Evolutionary conservation across 2,797 vertebrate genomes (phyloP), one percentile per base, ranked within the genome.

Genomic region (Sorex maritimensis): DNA sequence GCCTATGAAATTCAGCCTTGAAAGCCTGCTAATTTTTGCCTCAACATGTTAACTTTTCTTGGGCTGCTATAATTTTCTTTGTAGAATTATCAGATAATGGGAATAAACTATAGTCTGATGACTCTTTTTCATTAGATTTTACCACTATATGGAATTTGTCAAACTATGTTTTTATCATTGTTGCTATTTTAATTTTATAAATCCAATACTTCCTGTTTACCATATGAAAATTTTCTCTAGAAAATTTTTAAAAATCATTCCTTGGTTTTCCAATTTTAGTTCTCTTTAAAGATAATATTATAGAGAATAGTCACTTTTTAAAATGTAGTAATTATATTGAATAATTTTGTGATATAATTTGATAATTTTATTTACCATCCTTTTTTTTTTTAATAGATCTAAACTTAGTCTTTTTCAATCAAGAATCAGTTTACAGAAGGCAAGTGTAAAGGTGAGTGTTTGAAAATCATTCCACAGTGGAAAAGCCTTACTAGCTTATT

Each of bases 371-470:
- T 5, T 97, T 34, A 96, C 87, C 13, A 81, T 30, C 41, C 41
- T 19, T 93, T 34, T 95, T 0, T 97, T 95, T 86, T 96, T 8
- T 98, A 97, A 93, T 97, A 99, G 99, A 98, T 99, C 99, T 91
- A 99, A 99, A 98, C 98, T 99, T 98, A 99, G 99, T 98, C 98
- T 99, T 97, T 99, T 99, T 96, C 99, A 99, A 97, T 99, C 99
- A 93, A 99, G 99, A 98, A 99, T 99, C 99, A 99, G 99, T 99
- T 99, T 99, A 99, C 99, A 99, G 98, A 99, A 99, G 98, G 99
- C 99, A 86, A 99, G 99, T 85, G 99, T 99, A 38, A 99, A 99
- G 99, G 99, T 99, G 97, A 99, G 99, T 96, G 46, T 90, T 71
- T 93, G 5, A 79, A 68, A 93, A 87, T 14, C 84, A 81, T 93